Evolutionary conservation across 2,113 vertebrate species (phyloP), one percentile per base, ranked within the genome.

Genomic region (Ophthalmolycus amberensis): DNA sequence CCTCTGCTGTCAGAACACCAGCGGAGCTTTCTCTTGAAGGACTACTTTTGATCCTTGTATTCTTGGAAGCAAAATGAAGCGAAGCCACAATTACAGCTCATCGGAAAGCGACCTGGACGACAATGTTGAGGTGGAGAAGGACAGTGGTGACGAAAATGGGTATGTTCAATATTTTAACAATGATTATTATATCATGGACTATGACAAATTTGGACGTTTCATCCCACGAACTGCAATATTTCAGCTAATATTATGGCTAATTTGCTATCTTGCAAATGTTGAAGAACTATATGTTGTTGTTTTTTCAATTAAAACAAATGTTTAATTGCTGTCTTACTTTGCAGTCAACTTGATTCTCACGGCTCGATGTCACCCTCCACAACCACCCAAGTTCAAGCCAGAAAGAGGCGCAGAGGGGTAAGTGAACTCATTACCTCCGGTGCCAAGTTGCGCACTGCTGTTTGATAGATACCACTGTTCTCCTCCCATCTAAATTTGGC

Each of bases 61-160:
- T 16, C n/a, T 66, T 12, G 65, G 44, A 69, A 27, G 60, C 76
- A 89, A 85, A 80, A 97, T 97, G 97, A 99, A 98, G 94, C 93
- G 97, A 73, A 94, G 95, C 89, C 96, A 96, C 92, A 97, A 97
- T 37, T 97, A 95, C 94, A 98, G 97, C 91, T 99, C 98, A 12
- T 98, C 97, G 0, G 97, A 99, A 60, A 99, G 97, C 88, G 97
- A 98, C 89, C 93, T 99, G 87, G 98, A 99, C 69, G 97, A 98
- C 89, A 96, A 95, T 54, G 91, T 98, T 11, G 97, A 99, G 83
- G 97, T 98, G 92, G 97, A 98, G 91, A 99, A 98, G 86, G 97
- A 99, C 87, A 98, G 97, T 58, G 96, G 95, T 0, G 97, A 98
- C 59, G 97, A 99, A 93, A 97, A 95, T 79, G 95, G 96, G 97